A percentile compares a stretch with the other conserved stretches of the same genome.
Evolutionary conservation across 2,888 invertebrate species (phyloP).

Genomic region (Luffia ferchaultella): DNA sequence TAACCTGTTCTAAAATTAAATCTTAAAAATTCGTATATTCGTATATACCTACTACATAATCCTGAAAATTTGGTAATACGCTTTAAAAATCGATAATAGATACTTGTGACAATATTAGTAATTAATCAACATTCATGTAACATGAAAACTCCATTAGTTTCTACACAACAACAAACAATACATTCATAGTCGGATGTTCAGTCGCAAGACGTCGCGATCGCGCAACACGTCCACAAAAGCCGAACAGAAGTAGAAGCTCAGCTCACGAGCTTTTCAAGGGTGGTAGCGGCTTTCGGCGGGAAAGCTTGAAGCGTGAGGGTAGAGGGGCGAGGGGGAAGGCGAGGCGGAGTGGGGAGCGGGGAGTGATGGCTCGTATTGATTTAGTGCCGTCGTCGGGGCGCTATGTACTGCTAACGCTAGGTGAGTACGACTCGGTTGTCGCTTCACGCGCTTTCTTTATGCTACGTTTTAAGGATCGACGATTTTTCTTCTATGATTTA

Average conservation of each 20-base stretch:
- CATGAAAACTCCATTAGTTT: not conserved
- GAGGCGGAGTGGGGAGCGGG: slow-evolving; percentile 25
- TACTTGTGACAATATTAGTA: not conserved
- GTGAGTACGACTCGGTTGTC: slow-evolving; percentile 42
- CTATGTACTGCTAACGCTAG: slow-evolving; percentile 55
- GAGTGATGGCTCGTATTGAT: slow-evolving; percentile 67
- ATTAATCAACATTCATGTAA: not conserved
- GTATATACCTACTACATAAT: too few species aligned
- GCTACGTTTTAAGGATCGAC: not conserved
- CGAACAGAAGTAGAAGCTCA: slow-evolving; percentile 68
- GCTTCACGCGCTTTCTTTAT: slow-evolving; percentile 62
- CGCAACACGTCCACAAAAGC: slow-evolving; percentile 62
- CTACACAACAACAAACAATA: not conserved
- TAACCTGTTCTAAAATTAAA: too few species aligned
- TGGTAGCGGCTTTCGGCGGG: slow-evolving; percentile 64
- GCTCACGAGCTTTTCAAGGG: slow-evolving; percentile 66
- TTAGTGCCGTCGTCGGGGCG: slow-evolving; percentile 67
- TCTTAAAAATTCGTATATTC: too few species aligned
- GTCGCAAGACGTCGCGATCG: slow-evolving; percentile 59
- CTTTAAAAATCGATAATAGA: not conserved
- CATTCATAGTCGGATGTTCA: too few species aligned
- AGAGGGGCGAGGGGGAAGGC: slow-evolving; percentile 25
- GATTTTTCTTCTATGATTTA: not conserved
- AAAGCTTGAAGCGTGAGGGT: slow-evolving; percentile 28
- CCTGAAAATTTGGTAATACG: too few species aligned